phyloP scores from a whole-genome alignment of 2,797 vertebrate genomes.

The Epinephelus coioides region DNA sequence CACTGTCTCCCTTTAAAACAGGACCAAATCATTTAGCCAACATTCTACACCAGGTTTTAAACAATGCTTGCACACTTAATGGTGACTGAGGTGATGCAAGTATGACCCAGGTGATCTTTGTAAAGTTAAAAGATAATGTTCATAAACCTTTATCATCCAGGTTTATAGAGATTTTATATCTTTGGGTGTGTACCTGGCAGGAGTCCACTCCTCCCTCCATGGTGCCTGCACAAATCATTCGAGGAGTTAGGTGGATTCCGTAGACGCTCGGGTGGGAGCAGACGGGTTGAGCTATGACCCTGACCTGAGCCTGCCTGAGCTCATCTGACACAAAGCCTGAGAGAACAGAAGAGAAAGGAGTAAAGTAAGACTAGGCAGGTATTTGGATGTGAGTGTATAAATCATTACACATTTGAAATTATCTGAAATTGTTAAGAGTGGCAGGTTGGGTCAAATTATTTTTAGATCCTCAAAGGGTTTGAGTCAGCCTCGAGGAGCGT shows the following conservation, averaged over 20 bases:
- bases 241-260: constrained; percentile 78
- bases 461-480: not conserved
- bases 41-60: not conserved
- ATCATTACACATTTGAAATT: not conserved
- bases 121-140: not conserved
- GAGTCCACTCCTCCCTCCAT: constrained; percentile 85
- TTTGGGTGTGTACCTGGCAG: constrained; percentile 82
- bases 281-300: constrained; percentile 76
- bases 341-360: not conserved
- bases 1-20: constrained; percentile 85
- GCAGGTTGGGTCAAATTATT: not conserved
- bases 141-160: not conserved
- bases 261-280: constrained; percentile 80
- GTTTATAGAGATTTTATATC: constrained; percentile 20
- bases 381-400: not conserved
- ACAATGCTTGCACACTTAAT: not conserved
- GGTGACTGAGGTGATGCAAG: not conserved
- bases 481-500: not conserved
- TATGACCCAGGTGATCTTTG: not conserved
- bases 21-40: not conserved
- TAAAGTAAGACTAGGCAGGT: not conserved
- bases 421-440: too few species aligned
- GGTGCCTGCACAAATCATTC: constrained; percentile 88
- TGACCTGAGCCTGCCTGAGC: constrained; percentile 84
- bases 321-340: constrained; percentile 75